Conservation (phyloP, 2,797 vertebrate genomes). For the Coendou prehensilis region DNA sequence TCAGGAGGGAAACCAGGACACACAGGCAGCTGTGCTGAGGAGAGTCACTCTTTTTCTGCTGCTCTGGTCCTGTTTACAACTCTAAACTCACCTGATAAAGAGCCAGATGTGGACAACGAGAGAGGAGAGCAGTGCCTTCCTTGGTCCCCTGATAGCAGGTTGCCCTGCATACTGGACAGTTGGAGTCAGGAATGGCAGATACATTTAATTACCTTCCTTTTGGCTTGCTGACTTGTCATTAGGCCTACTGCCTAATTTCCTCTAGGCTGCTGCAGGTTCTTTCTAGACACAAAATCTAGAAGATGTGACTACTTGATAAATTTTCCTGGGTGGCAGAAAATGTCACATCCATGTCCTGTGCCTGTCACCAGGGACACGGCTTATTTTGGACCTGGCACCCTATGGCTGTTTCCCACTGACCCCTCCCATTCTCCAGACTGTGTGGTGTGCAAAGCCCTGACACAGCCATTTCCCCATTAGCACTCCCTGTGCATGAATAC, state of each 20-base stretch:
- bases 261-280: background rate
- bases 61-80: background rate
- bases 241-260: slow-evolving; percentile 1
- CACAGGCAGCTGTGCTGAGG: background rate
- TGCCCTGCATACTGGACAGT: background rate
- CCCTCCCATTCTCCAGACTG: slow-evolving; percentile 29
- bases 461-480: slow-evolving; percentile 54
- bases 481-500: slow-evolving; percentile 64
- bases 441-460: background rate
- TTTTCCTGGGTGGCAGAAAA: background rate
- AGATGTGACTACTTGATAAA: background rate
- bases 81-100: background rate
- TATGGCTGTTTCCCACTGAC: background rate
- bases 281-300: slow-evolving; percentile 1
- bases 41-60: background rate
- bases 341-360: background rate
- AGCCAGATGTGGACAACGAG: background rate
- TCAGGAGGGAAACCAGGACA: background rate
- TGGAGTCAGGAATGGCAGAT: slow-evolving; percentile 3
- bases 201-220: background rate
- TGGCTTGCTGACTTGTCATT: slow-evolving; percentile 43
- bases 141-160: background rate
- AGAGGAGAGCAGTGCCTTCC: background rate
- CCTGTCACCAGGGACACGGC: background rate
- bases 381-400: background rate